Conservation (phyloP, 92 coral and sea anemone species). For the Porites cylindrica region DNA sequence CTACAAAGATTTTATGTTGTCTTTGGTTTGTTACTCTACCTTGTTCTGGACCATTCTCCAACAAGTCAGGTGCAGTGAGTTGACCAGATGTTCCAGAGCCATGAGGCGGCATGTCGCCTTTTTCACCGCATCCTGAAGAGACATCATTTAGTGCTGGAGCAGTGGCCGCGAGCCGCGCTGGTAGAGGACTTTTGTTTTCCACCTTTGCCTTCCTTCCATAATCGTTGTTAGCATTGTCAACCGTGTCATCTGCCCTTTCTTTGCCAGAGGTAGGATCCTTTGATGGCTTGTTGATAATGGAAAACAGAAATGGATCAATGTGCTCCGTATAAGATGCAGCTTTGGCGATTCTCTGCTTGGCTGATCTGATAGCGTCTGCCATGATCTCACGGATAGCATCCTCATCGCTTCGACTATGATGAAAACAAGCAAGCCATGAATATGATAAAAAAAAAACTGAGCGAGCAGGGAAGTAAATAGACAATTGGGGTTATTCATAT, state of each 20-base stretch:
- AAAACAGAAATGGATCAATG: neutral
- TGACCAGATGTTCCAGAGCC: too few relatives aligned
- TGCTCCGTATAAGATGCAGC: neutral
- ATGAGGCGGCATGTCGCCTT: too few relatives aligned
- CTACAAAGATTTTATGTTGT: too few relatives aligned
- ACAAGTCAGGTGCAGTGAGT: too few relatives aligned
- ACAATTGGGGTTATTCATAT: too few relatives aligned
- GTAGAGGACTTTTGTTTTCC: neutral
- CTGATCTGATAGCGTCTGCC: neutral
- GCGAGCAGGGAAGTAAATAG: too few relatives aligned
- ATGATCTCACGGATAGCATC: neutral
- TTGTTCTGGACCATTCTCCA: neutral
- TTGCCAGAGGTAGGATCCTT: neutral
- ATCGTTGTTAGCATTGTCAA: neutral
- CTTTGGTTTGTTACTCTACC: neutral
- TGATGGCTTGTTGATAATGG: neutral
- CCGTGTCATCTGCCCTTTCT: neutral
- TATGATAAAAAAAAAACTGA: too few relatives aligned
- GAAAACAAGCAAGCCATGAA: neutral
- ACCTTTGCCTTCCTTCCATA: neutral
- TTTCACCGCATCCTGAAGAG: too few relatives aligned
- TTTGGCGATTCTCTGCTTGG: neutral
- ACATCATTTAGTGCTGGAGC: neutral
- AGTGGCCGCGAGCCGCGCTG: neutral
- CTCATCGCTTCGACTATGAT: neutral